A percentile compares a stretch with the other conserved stretches of the same genome.
These are phyloP conservation scores for Blennius ocellaris DNA, from an alignment of 2,113 vertebrate genomes.

Conservation along the genomic window DNA sequence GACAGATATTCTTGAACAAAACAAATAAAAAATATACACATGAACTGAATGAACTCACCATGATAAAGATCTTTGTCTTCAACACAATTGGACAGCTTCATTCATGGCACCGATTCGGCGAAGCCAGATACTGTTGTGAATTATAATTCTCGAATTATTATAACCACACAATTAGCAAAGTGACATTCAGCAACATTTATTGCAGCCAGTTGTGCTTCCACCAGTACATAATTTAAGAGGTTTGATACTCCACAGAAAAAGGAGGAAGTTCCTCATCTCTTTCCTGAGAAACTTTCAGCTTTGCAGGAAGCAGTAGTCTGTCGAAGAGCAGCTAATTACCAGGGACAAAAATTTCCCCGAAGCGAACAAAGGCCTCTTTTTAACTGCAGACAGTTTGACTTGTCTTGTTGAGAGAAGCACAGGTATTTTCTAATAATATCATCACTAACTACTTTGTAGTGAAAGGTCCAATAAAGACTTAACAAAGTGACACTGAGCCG, in stretches of 20 bases:
- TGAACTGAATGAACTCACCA: too few relatives aligned
- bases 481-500: background rate
- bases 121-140: background rate
- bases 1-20: slow-evolving; percentile 5
- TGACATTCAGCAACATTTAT: slow-evolving; percentile 8
- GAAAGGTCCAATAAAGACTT: background rate
- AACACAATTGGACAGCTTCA: too few relatives aligned
- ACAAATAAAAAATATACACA: slow-evolving; percentile 26
- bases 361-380: slow-evolving; percentile 18
- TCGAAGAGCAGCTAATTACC: slow-evolving; percentile 36
- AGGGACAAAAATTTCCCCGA: slow-evolving; percentile 22
- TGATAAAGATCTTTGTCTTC: too few relatives aligned
- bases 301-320: slow-evolving; percentile 18
- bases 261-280: slow-evolving; percentile 18
- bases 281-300: slow-evolving; percentile 26
- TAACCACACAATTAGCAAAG: slow-evolving; percentile 3
- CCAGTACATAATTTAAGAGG: slow-evolving; percentile 19
- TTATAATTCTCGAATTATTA: background rate
- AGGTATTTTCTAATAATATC: background rate
- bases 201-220: slow-evolving; percentile 11
- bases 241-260: slow-evolving; percentile 17
- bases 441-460: background rate
- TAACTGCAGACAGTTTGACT: slow-evolving; percentile 2
- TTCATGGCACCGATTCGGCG: background rate
- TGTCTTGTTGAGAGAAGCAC: background rate